Conservation (phyloP, 2,888 invertebrate genomes). For the Phortica okadai region DNA sequence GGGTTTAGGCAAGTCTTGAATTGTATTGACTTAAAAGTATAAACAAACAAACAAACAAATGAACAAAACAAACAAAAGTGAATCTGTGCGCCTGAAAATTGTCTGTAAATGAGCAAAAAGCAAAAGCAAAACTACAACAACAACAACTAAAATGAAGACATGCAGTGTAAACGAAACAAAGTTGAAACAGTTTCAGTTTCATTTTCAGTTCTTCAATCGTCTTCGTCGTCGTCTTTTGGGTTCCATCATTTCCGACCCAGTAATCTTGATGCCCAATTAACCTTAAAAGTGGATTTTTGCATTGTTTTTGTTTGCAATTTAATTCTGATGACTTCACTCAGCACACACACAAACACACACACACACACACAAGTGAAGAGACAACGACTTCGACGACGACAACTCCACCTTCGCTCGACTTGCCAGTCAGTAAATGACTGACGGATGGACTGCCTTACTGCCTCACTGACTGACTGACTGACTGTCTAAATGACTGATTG, state of each 20-base stretch:
- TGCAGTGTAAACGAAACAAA: slow-evolving; percentile 21
- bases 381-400: not conserved
- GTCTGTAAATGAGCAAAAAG: slow-evolving; percentile 52
- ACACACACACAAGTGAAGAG: slow-evolving; percentile 11
- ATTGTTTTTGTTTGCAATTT: slow-evolving; percentile 56
- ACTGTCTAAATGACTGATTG: slow-evolving; percentile 44
- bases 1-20: not conserved
- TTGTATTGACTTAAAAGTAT: not conserved
- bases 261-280: slow-evolving; percentile 77
- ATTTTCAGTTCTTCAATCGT: not conserved
- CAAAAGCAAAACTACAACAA: slow-evolving; percentile 33
- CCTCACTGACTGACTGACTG: slow-evolving; percentile 9
- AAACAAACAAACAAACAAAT: slow-evolving; percentile 39
- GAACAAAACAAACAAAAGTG: slow-evolving; percentile 63
- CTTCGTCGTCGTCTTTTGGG: not conserved
- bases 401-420: not conserved
- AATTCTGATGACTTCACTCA: slow-evolving; percentile 39
- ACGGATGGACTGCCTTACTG: not conserved
- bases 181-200: slow-evolving; percentile 44
- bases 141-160: too few relatives aligned
- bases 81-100: slow-evolving; percentile 61
- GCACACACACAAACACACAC: not conserved
- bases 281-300: slow-evolving; percentile 75
- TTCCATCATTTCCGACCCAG: slow-evolving; percentile 76
- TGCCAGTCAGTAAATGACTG: not conserved